A percentile compares a stretch with the other conserved stretches of the same genome.
Evolutionary conservation across 1,140 invertebrate genomes (phyloP).

Genomic region (Chironomus tepperi): DNA sequence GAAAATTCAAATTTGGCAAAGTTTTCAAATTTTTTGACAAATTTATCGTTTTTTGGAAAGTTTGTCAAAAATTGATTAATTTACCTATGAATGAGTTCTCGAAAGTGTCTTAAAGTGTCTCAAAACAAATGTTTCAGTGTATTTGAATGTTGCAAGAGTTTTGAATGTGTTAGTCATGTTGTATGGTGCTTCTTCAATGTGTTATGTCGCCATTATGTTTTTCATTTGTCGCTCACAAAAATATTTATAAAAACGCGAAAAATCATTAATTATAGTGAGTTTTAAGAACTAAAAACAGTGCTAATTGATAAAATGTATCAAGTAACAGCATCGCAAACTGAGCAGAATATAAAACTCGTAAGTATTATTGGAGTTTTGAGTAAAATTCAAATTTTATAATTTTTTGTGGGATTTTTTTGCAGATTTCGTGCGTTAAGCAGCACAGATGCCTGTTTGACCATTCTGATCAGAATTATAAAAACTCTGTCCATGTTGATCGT

Average conservation of each 20-base stretch:
- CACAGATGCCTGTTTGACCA: neutral
- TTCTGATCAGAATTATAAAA: slow-evolving; percentile 2
- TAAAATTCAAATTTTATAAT: neutral
- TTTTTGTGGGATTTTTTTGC: neutral
- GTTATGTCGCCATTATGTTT: neutral
- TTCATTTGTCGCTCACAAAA: slow-evolving; percentile 12
- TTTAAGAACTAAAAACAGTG: neutral
- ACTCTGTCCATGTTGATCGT: neutral
- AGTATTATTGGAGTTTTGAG: neutral
- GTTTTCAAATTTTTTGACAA: too few relatives aligned
- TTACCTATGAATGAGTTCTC: too few relatives aligned
- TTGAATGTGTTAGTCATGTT: neutral
- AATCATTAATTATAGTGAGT: neutral
- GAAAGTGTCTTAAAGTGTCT: too few relatives aligned
- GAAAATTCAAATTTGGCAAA: too few relatives aligned
- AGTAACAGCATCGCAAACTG: slow-evolving; percentile 11
- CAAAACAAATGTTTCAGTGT: neutral
- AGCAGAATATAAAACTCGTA: neutral
- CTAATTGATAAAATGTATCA: slow-evolving; percentile 16
- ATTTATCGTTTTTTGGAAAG: too few relatives aligned
- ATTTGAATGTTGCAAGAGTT: neutral
- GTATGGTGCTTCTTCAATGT: neutral
- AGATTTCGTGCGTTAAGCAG: neutral
- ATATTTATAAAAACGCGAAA: neutral
- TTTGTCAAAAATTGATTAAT: too few relatives aligned